phyloP scores from a whole-genome alignment of 1,140 invertebrate genomes.

The Vanessa tameamea region DNA sequence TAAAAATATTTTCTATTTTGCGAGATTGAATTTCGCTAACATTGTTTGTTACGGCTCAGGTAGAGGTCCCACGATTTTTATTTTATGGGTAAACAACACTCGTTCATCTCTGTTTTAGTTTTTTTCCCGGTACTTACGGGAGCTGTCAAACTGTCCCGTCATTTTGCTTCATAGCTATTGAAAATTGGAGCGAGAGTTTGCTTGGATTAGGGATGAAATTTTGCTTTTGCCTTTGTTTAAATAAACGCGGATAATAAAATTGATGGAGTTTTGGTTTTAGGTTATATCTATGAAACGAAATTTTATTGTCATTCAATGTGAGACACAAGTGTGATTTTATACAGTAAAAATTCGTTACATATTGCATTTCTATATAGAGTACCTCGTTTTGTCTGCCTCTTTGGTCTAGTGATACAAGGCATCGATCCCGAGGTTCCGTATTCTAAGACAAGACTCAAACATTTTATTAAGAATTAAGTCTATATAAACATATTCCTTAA shows the following conservation, averaged over 20 bases:
- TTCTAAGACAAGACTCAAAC: too few species aligned
- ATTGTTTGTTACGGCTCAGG: conserved; percentile 73
- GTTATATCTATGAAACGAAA: too few species aligned
- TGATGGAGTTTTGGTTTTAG: neutral
- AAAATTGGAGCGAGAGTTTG: conserved; percentile 39
- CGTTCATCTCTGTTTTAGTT: conserved; percentile 43
- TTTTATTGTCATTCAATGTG: too few species aligned
- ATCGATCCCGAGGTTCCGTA: too few species aligned
- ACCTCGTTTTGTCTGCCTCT: too few species aligned
- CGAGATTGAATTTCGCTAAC: conserved; percentile 77
- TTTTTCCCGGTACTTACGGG: conserved; percentile 33
- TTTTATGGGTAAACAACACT: conserved; percentile 50
- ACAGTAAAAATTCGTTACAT: too few species aligned
- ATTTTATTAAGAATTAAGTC: too few species aligned
- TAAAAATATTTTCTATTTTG: conserved; percentile 80
- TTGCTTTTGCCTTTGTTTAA: conserved; percentile 27
- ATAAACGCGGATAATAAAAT: neutral
- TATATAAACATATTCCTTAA: too few species aligned
- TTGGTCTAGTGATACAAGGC: too few species aligned
- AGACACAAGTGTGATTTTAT: too few species aligned
- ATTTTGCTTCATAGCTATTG: conserved; percentile 33
- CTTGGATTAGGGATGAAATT: conserved; percentile 33
- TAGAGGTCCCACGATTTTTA: conserved; percentile 62
- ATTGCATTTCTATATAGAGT: too few species aligned
- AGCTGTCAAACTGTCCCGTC: conserved; percentile 42